phyloP scores from a whole-genome alignment of 2,797 vertebrate genomes.

The Myiothlypis coronata region DNA sequence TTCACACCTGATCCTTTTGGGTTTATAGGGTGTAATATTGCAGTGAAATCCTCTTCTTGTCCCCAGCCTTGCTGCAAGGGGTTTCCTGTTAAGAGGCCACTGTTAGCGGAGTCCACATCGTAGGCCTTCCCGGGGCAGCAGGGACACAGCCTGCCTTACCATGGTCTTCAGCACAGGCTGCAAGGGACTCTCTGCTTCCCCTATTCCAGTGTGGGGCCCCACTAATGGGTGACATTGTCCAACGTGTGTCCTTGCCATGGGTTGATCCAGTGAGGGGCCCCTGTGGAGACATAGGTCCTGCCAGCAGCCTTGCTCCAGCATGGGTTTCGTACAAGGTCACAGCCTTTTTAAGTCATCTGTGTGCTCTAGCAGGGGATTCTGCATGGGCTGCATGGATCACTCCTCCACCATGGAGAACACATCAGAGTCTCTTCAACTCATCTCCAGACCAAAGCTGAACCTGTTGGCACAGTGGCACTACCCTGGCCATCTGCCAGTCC shows the following conservation, averaged over 20 bases:
- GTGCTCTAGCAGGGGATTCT: neutral
- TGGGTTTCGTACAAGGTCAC: neutral
- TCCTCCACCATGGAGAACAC: neutral
- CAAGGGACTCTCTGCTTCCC: neutral
- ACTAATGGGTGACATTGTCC: neutral
- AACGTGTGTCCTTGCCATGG: fast-evolving
- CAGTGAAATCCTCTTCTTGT: neutral
- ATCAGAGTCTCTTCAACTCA: neutral
- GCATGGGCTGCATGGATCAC: neutral
- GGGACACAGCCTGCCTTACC: neutral
- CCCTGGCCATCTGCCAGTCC: neutral
- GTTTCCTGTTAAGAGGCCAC: neutral
- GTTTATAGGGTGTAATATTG: neutral
- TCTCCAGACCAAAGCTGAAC: neutral
- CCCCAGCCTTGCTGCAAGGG: neutral
- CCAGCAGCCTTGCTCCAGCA: neutral
- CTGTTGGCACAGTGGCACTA: neutral
- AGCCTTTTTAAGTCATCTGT: neutral
- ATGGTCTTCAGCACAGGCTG: neutral
- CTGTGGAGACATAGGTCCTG: neutral
- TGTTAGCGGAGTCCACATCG: fast-evolving
- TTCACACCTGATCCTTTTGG: neutral
- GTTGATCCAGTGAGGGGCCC: neutral
- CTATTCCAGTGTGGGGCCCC: neutral
- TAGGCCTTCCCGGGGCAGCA: fast-evolving